Evolutionary conservation across 2,888 invertebrate genomes (phyloP).

Genomic region (Rambutsinella grinnellia): DNA sequence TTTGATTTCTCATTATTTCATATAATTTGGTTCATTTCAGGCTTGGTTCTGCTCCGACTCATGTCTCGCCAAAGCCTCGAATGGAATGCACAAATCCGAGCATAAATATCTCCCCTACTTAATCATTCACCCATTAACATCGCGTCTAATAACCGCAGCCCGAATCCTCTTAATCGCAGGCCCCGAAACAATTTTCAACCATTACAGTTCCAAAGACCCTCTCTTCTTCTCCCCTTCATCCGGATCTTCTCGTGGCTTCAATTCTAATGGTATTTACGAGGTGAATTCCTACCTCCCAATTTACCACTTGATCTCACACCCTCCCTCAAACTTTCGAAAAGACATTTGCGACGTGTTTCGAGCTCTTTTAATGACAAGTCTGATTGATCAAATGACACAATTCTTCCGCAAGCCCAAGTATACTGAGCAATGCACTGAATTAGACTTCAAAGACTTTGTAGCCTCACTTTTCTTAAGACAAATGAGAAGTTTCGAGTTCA

Average conservation of each 20-base stretch:
- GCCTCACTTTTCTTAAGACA: slow-evolving; percentile 56
- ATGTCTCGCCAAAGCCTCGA: slow-evolving; percentile 43
- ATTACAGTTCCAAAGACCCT: slow-evolving; percentile 35
- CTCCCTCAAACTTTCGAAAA: slow-evolving; percentile 23
- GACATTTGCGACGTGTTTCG: slow-evolving; percentile 47
- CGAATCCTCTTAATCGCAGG: slow-evolving; percentile 59
- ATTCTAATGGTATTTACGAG: slow-evolving; percentile 50
- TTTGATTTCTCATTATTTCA: slow-evolving; percentile 1
- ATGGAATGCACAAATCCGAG: slow-evolving; percentile 57
- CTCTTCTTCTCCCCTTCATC: slow-evolving; percentile 23
- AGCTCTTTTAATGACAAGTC: slow-evolving; percentile 52
- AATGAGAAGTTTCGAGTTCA: slow-evolving; percentile 63
- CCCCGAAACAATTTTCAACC: slow-evolving; percentile 41
- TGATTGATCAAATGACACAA: slow-evolving; percentile 52
- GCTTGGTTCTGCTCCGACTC: slow-evolving; percentile 60
- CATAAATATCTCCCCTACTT: slow-evolving; percentile 56
- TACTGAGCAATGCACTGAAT: slow-evolving; percentile 12
- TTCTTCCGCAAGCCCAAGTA: slow-evolving; percentile 45
- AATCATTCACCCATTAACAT: slow-evolving; percentile 39
- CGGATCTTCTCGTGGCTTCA: slow-evolving; percentile 20
- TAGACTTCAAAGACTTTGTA: slow-evolving; percentile 53
- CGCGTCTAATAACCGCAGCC: slow-evolving; percentile 50
- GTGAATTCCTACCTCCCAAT: slow-evolving; percentile 50
- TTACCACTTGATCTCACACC: slow-evolving; percentile 48
- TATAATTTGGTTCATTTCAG: slow-evolving; percentile 30